These are phyloP conservation scores for Hydropotes inermis DNA, from an alignment of 2,113 vertebrate species.

Conservation along the genomic window DNA sequence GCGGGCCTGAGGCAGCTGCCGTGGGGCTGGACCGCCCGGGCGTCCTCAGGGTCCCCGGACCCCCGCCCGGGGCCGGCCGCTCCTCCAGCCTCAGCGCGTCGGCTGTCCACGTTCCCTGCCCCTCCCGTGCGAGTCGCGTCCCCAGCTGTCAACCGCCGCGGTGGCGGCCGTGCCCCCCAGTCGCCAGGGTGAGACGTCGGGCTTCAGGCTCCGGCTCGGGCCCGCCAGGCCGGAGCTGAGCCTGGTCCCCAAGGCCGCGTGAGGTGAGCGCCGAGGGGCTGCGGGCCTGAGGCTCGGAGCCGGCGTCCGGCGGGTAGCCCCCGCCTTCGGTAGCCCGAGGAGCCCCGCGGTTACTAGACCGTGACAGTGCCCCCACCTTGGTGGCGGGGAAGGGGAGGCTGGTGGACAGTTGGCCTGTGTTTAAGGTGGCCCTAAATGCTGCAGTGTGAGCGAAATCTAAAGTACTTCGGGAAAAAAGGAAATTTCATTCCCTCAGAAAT, in stretches of 20 bases:
- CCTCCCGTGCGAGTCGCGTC: not conserved
- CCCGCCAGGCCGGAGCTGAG: not conserved
- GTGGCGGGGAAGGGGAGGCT: not conserved
- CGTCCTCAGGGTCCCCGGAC: not conserved
- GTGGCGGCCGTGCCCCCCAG: not conserved
- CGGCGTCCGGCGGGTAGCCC: not conserved
- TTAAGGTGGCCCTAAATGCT: not conserved
- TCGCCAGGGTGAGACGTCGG: not conserved
- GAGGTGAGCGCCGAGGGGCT: not conserved
- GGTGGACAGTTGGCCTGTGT: not conserved
- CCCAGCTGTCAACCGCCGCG: not conserved
- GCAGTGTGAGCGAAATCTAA: not conserved
- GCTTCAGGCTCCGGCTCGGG: not conserved
- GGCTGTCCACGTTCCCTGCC: constrained; percentile 48
- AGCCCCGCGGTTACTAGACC: not conserved
- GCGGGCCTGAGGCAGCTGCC: not conserved
- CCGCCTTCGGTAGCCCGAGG: not conserved
- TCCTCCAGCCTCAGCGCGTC: not conserved
- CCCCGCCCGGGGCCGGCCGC: not conserved
- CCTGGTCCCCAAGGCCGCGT: not conserved
- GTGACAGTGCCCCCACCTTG: not conserved
- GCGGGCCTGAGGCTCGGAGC: not conserved
- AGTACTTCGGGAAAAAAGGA: not conserved
- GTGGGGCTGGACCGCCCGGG: not conserved
- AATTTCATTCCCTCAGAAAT: not conserved